Conservation (phyloP, 2,797 vertebrate genomes). For the Muscicapa striata region DNA sequence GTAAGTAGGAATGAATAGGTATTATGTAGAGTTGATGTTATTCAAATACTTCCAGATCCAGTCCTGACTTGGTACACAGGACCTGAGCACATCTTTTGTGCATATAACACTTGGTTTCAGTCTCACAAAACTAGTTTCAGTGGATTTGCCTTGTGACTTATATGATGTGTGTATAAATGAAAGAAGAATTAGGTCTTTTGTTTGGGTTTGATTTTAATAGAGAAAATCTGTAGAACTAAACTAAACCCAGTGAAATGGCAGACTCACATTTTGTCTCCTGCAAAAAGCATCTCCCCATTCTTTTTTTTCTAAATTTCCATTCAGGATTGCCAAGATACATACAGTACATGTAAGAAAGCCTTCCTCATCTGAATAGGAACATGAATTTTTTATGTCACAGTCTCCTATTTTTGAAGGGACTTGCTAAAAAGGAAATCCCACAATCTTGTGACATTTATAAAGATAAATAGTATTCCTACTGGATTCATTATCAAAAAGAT, state of each 20-base stretch:
- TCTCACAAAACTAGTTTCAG: neutral
- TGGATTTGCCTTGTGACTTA: neutral
- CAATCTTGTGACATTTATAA: constrained; percentile 33
- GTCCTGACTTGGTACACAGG: neutral
- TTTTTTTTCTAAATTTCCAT: neutral
- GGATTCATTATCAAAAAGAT: constrained; percentile 69
- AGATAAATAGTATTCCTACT: constrained; percentile 71
- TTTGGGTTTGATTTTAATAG: neutral
- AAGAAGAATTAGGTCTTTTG: neutral
- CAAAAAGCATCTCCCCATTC: neutral
- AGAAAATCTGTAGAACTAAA: neutral
- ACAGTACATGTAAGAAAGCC: neutral
- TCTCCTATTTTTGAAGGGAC: neutral
- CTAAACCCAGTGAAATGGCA: neutral
- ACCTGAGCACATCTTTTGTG: neutral
- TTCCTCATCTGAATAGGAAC: neutral
- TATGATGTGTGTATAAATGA: neutral
- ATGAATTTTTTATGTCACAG: neutral
- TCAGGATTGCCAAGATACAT: neutral
- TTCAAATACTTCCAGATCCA: neutral
- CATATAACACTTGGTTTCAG: neutral
- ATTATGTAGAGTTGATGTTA: neutral
- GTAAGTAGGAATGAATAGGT: neutral
- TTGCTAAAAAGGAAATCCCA: constrained; percentile 21
- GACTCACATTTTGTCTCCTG: neutral